phyloP scores from a whole-genome alignment of 2,888 invertebrate species.

The Acanthopleura granulata region DNA sequence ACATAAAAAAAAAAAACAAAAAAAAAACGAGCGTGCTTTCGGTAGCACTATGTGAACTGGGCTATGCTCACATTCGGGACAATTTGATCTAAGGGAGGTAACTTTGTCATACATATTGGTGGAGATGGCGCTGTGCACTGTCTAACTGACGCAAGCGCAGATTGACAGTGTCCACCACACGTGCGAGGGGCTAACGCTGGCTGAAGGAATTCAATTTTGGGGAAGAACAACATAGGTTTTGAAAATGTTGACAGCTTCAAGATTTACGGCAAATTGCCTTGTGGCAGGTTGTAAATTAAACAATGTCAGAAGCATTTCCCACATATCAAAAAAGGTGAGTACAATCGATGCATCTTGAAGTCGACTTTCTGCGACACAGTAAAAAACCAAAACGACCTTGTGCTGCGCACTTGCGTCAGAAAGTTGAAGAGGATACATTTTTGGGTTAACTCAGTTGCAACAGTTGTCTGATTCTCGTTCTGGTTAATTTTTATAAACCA shows the following conservation, averaged over 20 bases:
- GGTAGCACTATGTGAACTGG: no score
- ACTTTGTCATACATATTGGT: no score
- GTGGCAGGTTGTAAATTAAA: background rate
- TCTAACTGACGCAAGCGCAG: conserved; percentile 17
- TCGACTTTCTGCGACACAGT: background rate
- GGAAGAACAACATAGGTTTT: background rate
- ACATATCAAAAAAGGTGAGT: conserved; percentile 15
- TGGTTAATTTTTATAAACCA: no score
- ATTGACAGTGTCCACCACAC: background rate
- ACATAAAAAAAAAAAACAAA: no score
- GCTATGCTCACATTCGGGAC: no score
- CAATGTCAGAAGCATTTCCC: background rate
- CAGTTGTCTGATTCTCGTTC: no score
- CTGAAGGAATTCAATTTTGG: background rate
- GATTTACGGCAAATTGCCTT: conserved; percentile 5
- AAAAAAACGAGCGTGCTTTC: no score
- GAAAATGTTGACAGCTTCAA: conserved; percentile 18
- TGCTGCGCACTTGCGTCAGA: background rate
- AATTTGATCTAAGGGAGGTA: no score
- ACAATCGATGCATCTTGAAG: background rate
- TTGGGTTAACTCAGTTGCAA: no score
- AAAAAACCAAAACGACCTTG: background rate
- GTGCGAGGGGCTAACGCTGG: background rate
- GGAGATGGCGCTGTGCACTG: no score
- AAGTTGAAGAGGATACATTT: background rate